phyloP scores from a whole-genome alignment of 2,797 vertebrate species.

The Leontopithecus rosalia region DNA sequence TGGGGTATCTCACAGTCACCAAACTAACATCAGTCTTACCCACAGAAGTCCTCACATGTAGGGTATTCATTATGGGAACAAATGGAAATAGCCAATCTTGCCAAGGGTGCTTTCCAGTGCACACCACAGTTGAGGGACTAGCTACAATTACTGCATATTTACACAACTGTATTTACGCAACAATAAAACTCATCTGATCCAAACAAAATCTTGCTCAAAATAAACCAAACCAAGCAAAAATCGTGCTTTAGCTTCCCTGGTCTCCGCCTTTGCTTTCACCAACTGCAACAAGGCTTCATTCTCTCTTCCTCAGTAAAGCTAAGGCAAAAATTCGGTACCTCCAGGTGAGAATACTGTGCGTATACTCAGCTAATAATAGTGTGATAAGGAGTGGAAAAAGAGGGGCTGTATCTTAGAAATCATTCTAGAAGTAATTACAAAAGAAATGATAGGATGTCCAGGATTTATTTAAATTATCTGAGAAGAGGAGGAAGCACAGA shows the following conservation, averaged over 20 bases:
- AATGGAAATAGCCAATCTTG: conserved; percentile 49
- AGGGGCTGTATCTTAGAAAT: background rate
- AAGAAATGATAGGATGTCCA: conserved; percentile 28
- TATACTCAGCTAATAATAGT: background rate
- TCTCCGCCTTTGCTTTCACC: conserved; percentile 10
- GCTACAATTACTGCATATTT: conserved; percentile 73
- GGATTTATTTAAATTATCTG: conserved; percentile 37
- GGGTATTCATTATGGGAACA: conserved; percentile 58
- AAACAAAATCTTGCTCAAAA: conserved; percentile 76
- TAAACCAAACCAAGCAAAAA: conserved; percentile 62
- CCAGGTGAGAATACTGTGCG: background rate
- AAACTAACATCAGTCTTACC: conserved; percentile 52
- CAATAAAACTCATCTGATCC: conserved; percentile 72
- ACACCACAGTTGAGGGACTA: conserved; percentile 59
- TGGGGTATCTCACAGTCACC: background rate
- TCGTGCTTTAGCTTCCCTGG: background rate
- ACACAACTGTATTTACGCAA: conserved; percentile 72
- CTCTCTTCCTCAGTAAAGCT: background rate
- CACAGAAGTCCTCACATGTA: conserved; percentile 22
- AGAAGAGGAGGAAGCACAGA: background rate
- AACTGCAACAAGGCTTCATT: background rate
- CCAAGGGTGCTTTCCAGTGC: conserved; percentile 15
- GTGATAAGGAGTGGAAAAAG: background rate
- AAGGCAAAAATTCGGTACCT: background rate
- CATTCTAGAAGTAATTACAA: background rate